Conservation (phyloP, 2,113 vertebrate species). For the Gila orcuttii region DNA sequence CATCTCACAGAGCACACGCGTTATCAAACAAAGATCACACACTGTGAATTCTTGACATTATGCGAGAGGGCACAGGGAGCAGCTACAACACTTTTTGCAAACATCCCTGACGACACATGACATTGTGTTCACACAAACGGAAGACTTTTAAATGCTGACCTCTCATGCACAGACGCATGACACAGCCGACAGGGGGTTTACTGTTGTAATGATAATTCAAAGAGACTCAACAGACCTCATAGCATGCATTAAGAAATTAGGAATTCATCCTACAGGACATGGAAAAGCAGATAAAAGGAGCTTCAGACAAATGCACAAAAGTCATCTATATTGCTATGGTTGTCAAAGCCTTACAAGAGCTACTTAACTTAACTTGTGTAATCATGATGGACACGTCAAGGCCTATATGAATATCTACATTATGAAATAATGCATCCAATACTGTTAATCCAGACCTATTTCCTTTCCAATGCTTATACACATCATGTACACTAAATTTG, state of each 20-base stretch:
- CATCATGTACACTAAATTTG: background rate
- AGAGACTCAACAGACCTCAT: constrained; percentile 23
- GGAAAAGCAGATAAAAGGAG: constrained; percentile 23
- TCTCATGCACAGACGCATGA: constrained; percentile 31
- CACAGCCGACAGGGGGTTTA: constrained; percentile 17
- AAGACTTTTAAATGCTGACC: constrained; percentile 31
- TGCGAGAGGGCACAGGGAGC: background rate
- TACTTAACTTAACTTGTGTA: background rate
- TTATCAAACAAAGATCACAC: background rate
- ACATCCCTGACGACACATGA: constrained; percentile 16
- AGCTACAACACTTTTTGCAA: constrained; percentile 14
- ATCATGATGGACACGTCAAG: background rate
- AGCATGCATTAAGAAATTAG: background rate
- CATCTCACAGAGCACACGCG: background rate
- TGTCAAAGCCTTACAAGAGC: background rate
- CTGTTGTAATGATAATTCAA: constrained; percentile 26
- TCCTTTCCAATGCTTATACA: background rate
- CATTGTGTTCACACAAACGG: constrained; percentile 37
- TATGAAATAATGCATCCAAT: background rate
- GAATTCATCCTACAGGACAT: constrained; percentile 28
- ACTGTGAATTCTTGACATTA: constrained; percentile 20
- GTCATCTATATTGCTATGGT: background rate
- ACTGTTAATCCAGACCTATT: background rate
- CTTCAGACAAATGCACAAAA: background rate
- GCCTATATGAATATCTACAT: background rate